Percentiles rank a stretch among this genome's conserved stretches.
Conservation (phyloP, 2,888 invertebrate genomes). For the Cephus runcator region DNA sequence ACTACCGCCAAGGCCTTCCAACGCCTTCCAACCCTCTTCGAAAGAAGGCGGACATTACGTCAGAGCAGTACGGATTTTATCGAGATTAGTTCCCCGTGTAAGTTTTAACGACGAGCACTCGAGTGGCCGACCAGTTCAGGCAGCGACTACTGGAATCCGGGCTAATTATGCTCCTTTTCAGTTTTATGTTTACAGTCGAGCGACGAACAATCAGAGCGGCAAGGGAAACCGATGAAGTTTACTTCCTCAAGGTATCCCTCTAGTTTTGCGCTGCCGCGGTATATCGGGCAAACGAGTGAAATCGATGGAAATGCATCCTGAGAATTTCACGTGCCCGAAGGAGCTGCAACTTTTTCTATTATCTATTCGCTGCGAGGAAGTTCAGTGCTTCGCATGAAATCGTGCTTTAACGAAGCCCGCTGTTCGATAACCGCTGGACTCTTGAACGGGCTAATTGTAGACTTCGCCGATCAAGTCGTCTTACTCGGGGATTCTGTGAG, state of each 20-base stretch:
- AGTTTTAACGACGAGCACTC: constrained; percentile 16
- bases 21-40: neutral
- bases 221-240: neutral
- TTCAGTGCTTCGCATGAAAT: neutral
- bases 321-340: neutral
- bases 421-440: neutral
- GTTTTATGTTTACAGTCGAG: constrained; percentile 20
- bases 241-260: neutral
- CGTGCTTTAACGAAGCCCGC: neutral
- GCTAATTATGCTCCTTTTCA: constrained; percentile 20
- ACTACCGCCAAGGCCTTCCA: neutral
- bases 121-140: constrained; percentile 2
- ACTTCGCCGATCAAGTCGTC: neutral
- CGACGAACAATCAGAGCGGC: neutral
- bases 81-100: constrained; percentile 18
- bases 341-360: neutral
- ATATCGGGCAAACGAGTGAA: neutral
- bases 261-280: neutral
- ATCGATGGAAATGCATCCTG: neutral
- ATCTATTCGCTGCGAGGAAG: neutral
- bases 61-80: constrained; percentile 13
- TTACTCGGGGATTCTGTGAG: neutral
- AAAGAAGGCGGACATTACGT: neutral
- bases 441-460: neutral
- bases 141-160: constrained; percentile 3